Evolutionary conservation across 2,888 invertebrate genomes (phyloP).

Genomic region (Cataglyphis rosenhaueri): DNA sequence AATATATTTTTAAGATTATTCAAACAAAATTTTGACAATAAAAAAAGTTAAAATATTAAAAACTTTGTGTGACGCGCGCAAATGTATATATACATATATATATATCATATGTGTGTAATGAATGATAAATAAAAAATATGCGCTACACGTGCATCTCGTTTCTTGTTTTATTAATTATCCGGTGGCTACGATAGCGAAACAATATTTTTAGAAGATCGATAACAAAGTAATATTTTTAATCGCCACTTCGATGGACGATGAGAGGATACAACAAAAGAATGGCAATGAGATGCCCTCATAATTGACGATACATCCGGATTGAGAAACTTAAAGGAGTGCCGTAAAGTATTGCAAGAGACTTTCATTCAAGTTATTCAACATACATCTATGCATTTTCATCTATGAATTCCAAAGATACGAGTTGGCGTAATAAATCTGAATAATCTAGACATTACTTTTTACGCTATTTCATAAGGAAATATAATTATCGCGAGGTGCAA

Average conservation of each 20-base stretch:
- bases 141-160: slow-evolving; percentile 10
- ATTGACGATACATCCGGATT: slow-evolving; percentile 70
- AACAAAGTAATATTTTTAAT: slow-evolving; percentile 22
- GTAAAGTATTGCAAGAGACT: slow-evolving; percentile 45
- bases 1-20: not conserved
- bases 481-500: not conserved
- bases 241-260: not conserved
- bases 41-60: slow-evolving; percentile 21
- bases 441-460: not conserved
- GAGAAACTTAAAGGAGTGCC: slow-evolving; percentile 71
- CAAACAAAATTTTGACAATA: not conserved
- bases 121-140: slow-evolving; percentile 1
- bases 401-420: not conserved
- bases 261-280: slow-evolving; percentile 46
- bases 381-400: not conserved
- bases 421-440: not conserved
- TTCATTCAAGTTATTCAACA: slow-evolving; percentile 38
- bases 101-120: not conserved
- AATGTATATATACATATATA: not conserved
- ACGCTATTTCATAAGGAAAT: not conserved
- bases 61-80: not conserved
- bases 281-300: slow-evolving; percentile 63
- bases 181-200: not conserved
- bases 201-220: slow-evolving; percentile 43
- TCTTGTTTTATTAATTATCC: slow-evolving; percentile 17